Evolutionary conservation across 2,797 vertebrate genomes (phyloP).

Genomic region (Octomys mimax): DNA sequence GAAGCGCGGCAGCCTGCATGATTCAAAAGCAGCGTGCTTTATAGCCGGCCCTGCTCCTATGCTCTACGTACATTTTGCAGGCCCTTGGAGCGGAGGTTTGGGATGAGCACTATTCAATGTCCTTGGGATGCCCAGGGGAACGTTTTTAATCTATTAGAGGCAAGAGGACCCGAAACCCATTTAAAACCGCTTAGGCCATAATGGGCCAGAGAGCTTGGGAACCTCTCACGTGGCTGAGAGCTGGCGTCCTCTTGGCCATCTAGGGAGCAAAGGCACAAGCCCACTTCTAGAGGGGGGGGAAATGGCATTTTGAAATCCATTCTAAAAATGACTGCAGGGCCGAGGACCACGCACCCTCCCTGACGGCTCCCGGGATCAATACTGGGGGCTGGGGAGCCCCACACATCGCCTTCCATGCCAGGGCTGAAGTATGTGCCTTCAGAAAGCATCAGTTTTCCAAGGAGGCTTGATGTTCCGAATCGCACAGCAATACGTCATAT

Average conservation of each 20-base stretch:
- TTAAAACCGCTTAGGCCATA: constrained; percentile 65
- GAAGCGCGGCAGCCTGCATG: background rate
- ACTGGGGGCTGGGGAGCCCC: background rate
- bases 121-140: constrained; percentile 59
- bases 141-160: constrained; percentile 76
- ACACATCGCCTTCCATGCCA: background rate
- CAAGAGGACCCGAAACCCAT: constrained; percentile 69
- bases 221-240: background rate
- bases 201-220: constrained; percentile 51
- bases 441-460: background rate
- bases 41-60: constrained; percentile 45
- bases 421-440: constrained; percentile 9
- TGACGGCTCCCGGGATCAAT: background rate
- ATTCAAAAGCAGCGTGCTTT: constrained; percentile 1
- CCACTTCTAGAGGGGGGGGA: background rate
- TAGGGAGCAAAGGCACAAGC: background rate
- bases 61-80: background rate
- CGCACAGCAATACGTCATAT: background rate
- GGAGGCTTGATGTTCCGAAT: constrained; percentile 28
- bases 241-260: constrained; percentile 44
- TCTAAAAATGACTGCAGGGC: constrained; percentile 58
- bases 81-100: background rate
- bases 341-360: rapidly evolving
- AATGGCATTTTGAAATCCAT: constrained; percentile 41
- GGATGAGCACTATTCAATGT: constrained; percentile 61